phyloP scores from a whole-genome alignment of 2,888 invertebrate species.

The Heliconius ismenius region DNA sequence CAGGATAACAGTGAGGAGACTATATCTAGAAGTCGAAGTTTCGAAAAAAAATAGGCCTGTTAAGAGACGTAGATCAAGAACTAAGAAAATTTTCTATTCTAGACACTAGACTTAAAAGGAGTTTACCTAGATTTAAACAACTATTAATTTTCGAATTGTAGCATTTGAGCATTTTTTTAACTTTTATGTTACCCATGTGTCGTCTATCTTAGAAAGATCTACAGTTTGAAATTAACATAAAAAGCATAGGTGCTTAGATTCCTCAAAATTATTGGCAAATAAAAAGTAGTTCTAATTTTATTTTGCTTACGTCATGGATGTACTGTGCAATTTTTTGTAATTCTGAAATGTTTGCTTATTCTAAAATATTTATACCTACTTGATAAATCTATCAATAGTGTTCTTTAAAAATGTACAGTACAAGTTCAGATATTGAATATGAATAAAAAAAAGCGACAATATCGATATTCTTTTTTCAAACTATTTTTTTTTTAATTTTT shows the following conservation, averaged over 20 bases:
- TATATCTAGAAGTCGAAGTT: slow-evolving; percentile 37
- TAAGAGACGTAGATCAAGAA: slow-evolving; percentile 4
- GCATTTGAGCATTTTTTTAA: not conserved
- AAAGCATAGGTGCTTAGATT: not conserved
- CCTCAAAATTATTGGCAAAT: not conserved
- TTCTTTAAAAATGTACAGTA: too few relatives aligned
- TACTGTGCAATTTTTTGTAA: too few relatives aligned
- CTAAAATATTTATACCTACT: too few relatives aligned
- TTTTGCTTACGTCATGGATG: not conserved
- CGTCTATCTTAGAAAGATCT: not conserved
- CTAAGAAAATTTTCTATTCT: slow-evolving; percentile 23
- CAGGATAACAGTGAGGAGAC: slow-evolving; percentile 23
- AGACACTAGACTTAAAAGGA: slow-evolving; percentile 15
- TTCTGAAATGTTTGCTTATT: too few relatives aligned
- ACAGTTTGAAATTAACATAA: not conserved
- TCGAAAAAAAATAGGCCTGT: slow-evolving; percentile 12
- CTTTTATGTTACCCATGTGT: not conserved
- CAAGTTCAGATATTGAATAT: too few relatives aligned
- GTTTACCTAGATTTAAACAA: not conserved
- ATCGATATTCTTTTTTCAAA: too few relatives aligned
- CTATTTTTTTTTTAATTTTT: not conserved
- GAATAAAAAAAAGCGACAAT: too few relatives aligned
- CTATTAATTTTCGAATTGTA: not conserved
- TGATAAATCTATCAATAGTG: too few relatives aligned
- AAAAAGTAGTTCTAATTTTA: not conserved